Evolutionary conservation across 2,797 vertebrate species (phyloP).

Genomic region (Takifugu ocellatus): DNA sequence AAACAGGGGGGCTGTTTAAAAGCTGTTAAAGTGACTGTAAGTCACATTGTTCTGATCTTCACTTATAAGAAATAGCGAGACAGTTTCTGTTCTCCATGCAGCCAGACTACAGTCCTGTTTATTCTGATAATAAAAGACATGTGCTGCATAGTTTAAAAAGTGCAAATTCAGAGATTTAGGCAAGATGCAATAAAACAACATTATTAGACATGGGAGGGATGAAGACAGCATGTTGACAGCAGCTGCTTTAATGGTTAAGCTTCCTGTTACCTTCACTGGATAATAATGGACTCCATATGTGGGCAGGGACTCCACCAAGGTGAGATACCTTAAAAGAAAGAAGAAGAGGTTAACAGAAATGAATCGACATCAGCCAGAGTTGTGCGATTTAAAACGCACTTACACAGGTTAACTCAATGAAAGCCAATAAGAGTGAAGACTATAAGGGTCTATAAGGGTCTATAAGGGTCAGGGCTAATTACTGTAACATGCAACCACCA

Average conservation of each 20-base stretch:
- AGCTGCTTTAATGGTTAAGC: slow-evolving; percentile 32
- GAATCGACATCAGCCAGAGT: no score
- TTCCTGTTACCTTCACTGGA: slow-evolving; percentile 89
- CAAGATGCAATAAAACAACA: slow-evolving; percentile 16
- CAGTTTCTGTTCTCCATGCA: slow-evolving; percentile 2
- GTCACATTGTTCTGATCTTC: background rate
- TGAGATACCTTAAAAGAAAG: slow-evolving; percentile 85
- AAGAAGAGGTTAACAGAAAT: slow-evolving; percentile 40
- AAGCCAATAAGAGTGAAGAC: background rate
- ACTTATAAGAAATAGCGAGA: background rate
- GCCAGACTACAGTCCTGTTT: background rate
- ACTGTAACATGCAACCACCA: slow-evolving; percentile 30
- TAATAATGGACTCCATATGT: slow-evolving; percentile 99
- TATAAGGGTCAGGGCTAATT: no score
- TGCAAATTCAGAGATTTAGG: background rate
- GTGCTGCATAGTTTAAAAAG: slow-evolving; percentile 5
- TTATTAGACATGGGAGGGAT: background rate
- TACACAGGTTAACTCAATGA: background rate
- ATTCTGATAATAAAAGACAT: background rate
- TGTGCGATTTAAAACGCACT: no score
- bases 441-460: no score
- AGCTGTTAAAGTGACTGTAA: background rate
- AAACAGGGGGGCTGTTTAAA: background rate
- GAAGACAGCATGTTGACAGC: slow-evolving; percentile 12
- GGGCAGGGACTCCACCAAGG: slow-evolving; percentile 90